phyloP scores from a whole-genome alignment of 2,888 invertebrate species.

The Parascotia fuliginaria region DNA sequence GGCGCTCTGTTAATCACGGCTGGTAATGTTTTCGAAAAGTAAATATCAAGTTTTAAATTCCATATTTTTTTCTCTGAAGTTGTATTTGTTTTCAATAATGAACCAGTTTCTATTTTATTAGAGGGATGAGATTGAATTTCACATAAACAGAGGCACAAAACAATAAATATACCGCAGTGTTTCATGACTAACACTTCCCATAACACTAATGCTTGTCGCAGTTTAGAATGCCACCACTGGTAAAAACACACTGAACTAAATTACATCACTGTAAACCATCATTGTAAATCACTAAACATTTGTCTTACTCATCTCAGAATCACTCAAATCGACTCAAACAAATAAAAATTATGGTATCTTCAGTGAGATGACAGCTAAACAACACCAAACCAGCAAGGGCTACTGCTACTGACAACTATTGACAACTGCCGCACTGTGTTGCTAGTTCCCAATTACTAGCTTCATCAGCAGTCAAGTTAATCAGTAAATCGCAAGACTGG shows the following conservation, averaged over 20 bases:
- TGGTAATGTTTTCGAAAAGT: slow-evolving; percentile 74
- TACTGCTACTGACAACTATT: slow-evolving; percentile 26
- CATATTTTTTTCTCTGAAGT: slow-evolving; percentile 73
- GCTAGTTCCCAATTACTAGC: too few species aligned
- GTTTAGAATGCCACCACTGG: slow-evolving; percentile 15
- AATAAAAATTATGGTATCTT: too few species aligned
- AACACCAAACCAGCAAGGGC: too few species aligned
- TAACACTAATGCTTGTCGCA: slow-evolving; percentile 54
- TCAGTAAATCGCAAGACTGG: too few species aligned
- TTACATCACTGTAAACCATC: slow-evolving; percentile 1
- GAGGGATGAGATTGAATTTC: slow-evolving; percentile 57
- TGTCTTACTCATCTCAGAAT: too few species aligned
- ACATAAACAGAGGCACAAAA: slow-evolving; percentile 68
- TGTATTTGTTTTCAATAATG: slow-evolving; percentile 62
- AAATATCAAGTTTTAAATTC: slow-evolving; percentile 78
- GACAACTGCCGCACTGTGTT: slow-evolving; percentile 12
- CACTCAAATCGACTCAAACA: too few species aligned
- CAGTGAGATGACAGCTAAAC: slow-evolving; percentile 39
- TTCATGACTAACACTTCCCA: slow-evolving; percentile 79
- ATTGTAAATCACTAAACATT: slow-evolving; percentile 1
- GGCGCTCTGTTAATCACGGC: slow-evolving; percentile 56
- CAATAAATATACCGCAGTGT: slow-evolving; percentile 71
- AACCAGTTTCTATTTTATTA: slow-evolving; percentile 61
- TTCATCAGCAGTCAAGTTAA: too few species aligned
- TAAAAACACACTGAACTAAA: slow-evolving; percentile 1